Evolutionary conservation across 2,888 invertebrate species (phyloP).

Genomic region (Geophilus truncorum): DNA sequence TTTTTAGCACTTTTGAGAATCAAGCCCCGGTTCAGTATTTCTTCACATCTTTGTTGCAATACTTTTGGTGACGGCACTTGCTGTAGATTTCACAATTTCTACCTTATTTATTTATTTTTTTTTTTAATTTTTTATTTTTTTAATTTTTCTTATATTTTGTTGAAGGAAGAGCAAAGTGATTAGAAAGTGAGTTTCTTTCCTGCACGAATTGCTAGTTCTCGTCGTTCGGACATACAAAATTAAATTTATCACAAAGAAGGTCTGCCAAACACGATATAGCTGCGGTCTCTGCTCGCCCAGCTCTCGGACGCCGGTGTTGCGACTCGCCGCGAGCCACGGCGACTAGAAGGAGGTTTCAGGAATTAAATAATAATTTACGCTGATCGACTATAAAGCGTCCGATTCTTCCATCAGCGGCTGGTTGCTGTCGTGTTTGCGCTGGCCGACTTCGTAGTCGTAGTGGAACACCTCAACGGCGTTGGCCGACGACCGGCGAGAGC

Average conservation of each 20-base stretch:
- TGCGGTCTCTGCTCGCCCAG: too few species aligned
- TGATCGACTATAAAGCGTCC: constrained; percentile 38
- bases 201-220: neutral
- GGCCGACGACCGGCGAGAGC: constrained; percentile 32
- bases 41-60: constrained; percentile 1
- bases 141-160: too few species aligned
- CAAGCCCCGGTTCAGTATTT: too few species aligned
- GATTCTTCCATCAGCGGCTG: constrained; percentile 40
- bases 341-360: too few species aligned
- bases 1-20: too few species aligned
- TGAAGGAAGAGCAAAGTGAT: constrained; percentile 6
- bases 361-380: too few species aligned
- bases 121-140: neutral
- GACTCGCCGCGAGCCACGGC: too few species aligned
- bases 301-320: too few species aligned
- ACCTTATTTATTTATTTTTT: neutral
- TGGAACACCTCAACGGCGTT: constrained; percentile 36
- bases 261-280: neutral
- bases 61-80: constrained; percentile 5
- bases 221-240: neutral
- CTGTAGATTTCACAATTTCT: neutral
- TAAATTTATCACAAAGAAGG: neutral
- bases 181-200: neutral
- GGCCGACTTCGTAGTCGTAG: constrained; percentile 52
- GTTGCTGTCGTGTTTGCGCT: constrained; percentile 48